Conservation (phyloP, 2,888 invertebrate genomes). For the Cerastoderma edule region DNA sequence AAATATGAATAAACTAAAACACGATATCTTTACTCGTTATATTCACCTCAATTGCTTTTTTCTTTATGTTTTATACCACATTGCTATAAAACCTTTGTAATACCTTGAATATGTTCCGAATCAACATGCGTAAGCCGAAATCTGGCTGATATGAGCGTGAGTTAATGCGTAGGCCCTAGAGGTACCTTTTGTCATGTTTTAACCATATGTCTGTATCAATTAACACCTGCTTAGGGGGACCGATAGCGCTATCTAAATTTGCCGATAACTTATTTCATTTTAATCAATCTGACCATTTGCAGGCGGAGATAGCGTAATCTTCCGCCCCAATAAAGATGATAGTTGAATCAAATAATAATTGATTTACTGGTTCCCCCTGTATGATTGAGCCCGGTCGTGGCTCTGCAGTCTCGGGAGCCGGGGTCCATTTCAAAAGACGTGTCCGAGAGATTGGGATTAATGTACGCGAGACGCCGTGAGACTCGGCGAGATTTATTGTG, state of each 20-base stretch:
- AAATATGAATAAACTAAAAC: no score
- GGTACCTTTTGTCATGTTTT: no score
- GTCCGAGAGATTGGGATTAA: constrained; percentile 21
- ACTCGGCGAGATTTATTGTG: constrained; percentile 22
- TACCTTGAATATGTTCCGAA: no score
- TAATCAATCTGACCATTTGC: constrained; percentile 24
- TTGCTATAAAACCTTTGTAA: no score
- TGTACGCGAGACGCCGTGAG: constrained; percentile 20
- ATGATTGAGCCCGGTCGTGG: background rate
- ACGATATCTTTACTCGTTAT: no score
- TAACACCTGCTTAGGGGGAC: constrained; percentile 31
- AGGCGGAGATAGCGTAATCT: constrained; percentile 9
- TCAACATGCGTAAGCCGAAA: no score
- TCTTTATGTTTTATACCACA: no score
- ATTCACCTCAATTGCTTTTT: no score
- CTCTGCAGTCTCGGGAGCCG: background rate
- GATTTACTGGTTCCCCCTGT: constrained; percentile 37
- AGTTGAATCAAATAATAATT: constrained; percentile 44
- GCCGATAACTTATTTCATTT: constrained; percentile 31
- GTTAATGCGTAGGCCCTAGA: no score
- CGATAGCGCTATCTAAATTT: constrained; percentile 32
- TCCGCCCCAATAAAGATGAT: constrained; percentile 17
- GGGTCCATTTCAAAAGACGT: constrained; percentile 20
- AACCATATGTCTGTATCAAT: constrained; percentile 40
- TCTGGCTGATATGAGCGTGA: no score